Percentiles rank a stretch among this genome's conserved stretches.
These are phyloP conservation scores for Paguma larvata DNA, from an alignment of 2,797 vertebrate species.

Conservation along the genomic window DNA sequence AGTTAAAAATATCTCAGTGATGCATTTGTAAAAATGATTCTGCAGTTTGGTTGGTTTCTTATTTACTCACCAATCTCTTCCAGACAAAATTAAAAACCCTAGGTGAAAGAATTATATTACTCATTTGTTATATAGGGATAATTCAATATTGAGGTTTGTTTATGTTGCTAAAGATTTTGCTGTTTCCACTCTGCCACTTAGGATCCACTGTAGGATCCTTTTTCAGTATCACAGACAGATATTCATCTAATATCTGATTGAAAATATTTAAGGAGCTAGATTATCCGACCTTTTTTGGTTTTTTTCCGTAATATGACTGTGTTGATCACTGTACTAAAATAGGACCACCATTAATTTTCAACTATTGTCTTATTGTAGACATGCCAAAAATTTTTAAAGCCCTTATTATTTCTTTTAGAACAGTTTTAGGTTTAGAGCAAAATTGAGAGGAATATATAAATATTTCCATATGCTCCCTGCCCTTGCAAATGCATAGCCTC, in stretches of 20 bases:
- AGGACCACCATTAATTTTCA: not conserved
- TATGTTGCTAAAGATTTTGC: not conserved
- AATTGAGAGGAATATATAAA: not conserved
- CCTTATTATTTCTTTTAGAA: not conserved
- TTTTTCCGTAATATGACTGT: not conserved
- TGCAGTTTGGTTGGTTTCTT: conserved; percentile 53
- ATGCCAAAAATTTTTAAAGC: not conserved
- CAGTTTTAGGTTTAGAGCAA: not conserved
- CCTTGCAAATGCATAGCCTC: not conserved
- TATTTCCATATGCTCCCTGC: not conserved
- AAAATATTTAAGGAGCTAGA: not conserved
- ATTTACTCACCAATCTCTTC: conserved; percentile 26
- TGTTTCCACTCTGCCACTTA: not conserved
- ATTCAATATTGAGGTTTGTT: not conserved
- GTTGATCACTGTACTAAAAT: not conserved
- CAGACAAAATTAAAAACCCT: not conserved
- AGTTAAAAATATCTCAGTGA: conserved; percentile 77
- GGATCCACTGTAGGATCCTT: not conserved
- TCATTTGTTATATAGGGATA: not conserved
- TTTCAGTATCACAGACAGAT: not conserved
- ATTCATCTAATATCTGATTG: not conserved
- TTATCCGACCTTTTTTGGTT: not conserved
- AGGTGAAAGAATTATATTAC: not conserved
- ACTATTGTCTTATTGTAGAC: not conserved
- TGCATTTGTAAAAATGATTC: not conserved